A percentile compares a stretch with the other conserved stretches of the same genome.
These are phyloP conservation scores for Thumatha senex DNA, from an alignment of 2,888 invertebrate genomes.

Conservation along the genomic window DNA sequence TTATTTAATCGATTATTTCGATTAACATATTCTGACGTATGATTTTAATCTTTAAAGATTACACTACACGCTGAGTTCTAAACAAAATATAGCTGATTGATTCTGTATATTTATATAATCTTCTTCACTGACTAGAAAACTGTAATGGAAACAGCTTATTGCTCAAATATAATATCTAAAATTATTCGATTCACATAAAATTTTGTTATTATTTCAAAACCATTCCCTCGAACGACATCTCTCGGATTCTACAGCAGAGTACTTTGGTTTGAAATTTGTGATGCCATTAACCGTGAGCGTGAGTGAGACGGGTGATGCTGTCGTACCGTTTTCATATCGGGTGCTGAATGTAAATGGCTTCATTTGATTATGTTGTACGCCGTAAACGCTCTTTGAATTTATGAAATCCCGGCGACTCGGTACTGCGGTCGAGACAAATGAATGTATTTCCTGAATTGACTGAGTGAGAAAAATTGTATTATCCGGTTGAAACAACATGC, in stretches of 20 bases:
- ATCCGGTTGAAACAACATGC: conserved; percentile 5
- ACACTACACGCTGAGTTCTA: conserved; percentile 8
- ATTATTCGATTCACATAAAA: conserved; percentile 56
- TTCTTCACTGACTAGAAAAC: conserved; percentile 32
- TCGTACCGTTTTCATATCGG: conserved; percentile 55
- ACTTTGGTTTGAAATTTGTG: conserved; percentile 72
- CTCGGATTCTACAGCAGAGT: conserved; percentile 57
- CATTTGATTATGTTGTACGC: conserved; percentile 76
- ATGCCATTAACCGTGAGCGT: conserved; percentile 69
- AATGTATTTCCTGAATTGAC: conserved; percentile 38
- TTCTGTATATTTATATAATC: conserved; percentile 31
- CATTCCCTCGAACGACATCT: conserved; percentile 55
- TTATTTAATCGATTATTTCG: conserved; percentile 58
- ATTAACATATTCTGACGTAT: conserved; percentile 48
- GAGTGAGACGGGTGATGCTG: conserved; percentile 57
- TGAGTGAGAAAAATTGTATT: conserved; percentile 28
- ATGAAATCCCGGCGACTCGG: conserved; percentile 65
- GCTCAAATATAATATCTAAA: conserved; percentile 50
- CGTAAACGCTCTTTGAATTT: conserved; percentile 73
- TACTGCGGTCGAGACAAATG: conserved; percentile 48
- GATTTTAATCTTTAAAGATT: conserved; percentile 46
- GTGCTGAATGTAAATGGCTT: conserved; percentile 79
- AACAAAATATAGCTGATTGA: conserved; percentile 12
- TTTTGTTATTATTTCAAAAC: conserved; percentile 72
- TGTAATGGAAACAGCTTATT: conserved; percentile 54